Evolutionary conservation across 1,140 invertebrate species (phyloP).

Genomic region (Agraylea sexmaculata): DNA sequence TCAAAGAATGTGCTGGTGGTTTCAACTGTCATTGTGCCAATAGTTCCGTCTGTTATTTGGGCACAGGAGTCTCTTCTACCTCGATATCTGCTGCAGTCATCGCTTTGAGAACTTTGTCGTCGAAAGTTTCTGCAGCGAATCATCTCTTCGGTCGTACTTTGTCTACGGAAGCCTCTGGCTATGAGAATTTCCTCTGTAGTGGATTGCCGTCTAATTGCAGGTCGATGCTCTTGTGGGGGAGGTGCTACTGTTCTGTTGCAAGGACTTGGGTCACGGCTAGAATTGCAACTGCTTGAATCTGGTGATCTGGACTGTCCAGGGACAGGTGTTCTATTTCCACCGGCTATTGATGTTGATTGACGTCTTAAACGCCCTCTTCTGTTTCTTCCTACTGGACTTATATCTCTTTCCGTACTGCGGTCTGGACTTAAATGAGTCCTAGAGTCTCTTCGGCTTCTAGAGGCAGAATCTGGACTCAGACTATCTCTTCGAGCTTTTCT

Average conservation of each 20-base stretch:
- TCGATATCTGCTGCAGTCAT: conserved; percentile 59
- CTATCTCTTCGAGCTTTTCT: conserved; percentile 70
- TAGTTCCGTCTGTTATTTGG: conserved; percentile 84
- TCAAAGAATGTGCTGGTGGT: conserved; percentile 86
- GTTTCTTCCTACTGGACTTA: conserved; percentile 53
- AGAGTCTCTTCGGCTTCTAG: conserved; percentile 47
- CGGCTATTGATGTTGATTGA: conserved; percentile 66
- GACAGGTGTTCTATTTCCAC: conserved; percentile 34
- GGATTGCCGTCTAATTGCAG: conserved; percentile 70
- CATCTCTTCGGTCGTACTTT: conserved; percentile 86
- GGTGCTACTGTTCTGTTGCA: conserved; percentile 43
- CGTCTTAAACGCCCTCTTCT: conserved; percentile 54
- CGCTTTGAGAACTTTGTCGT: conserved; percentile 66
- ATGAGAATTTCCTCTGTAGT: conserved; percentile 87
- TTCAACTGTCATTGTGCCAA: conserved; percentile 84
- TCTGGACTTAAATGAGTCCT: conserved; percentile 69
- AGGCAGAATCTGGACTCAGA: conserved; percentile 77
- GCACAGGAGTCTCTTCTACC: conserved; percentile 76
- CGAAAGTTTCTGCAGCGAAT: conserved; percentile 80
- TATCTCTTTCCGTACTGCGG: conserved; percentile 55
- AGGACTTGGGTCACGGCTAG: conserved; percentile 58
- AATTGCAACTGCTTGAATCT: conserved; percentile 63
- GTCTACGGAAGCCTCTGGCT: conserved; percentile 74
- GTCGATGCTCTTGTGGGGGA: conserved; percentile 44
- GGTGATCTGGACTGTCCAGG: conserved; percentile 45